Evolutionary conservation across 1,140 invertebrate genomes (phyloP).

Genomic region (Dendrolimus kikuchii): DNA sequence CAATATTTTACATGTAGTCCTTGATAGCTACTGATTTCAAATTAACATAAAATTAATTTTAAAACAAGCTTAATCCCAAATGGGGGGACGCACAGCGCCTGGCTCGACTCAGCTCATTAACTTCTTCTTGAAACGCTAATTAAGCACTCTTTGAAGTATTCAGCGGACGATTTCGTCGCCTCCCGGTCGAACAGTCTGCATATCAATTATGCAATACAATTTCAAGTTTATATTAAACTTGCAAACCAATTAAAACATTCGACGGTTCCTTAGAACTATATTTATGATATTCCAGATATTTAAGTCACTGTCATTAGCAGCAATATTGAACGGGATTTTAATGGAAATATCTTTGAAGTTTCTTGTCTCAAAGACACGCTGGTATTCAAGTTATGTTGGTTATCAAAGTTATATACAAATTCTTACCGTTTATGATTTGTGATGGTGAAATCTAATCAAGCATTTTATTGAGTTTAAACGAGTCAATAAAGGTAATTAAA

Average conservation of each 20-base stretch:
- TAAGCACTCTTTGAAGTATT: conserved; percentile 51
- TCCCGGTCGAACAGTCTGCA: conserved; percentile 23
- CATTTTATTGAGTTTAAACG: conserved; percentile 3
- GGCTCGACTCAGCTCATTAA: conserved; percentile 45
- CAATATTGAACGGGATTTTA: conserved; percentile 8
- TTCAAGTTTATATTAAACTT: conserved; percentile 27
- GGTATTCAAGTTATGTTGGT: conserved; percentile 11
- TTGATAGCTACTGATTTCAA: not conserved
- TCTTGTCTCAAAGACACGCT: conserved; percentile 8
- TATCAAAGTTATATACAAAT: conserved; percentile 18
- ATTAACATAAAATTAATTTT: not conserved
- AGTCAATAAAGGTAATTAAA: conserved; percentile 8
- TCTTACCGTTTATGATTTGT: conserved; percentile 4
- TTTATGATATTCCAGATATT: conserved; percentile 9
- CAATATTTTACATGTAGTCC: too few relatives aligned
- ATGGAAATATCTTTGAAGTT: conserved; percentile 14
- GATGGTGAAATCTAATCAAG: conserved; percentile 9
- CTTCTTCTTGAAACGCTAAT: conserved; percentile 47
- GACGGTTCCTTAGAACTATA: not conserved
- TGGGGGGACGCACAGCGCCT: conserved; percentile 6
- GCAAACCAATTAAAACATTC: conserved; percentile 33
- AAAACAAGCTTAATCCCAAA: not conserved
- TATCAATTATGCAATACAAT: conserved; percentile 49
- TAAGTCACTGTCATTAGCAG: conserved; percentile 11
- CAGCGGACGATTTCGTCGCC: conserved; percentile 32